Base-by-base conservation (phyloP, 2,113 vertebrate genomes). In the Monopterus albus region DNA sequence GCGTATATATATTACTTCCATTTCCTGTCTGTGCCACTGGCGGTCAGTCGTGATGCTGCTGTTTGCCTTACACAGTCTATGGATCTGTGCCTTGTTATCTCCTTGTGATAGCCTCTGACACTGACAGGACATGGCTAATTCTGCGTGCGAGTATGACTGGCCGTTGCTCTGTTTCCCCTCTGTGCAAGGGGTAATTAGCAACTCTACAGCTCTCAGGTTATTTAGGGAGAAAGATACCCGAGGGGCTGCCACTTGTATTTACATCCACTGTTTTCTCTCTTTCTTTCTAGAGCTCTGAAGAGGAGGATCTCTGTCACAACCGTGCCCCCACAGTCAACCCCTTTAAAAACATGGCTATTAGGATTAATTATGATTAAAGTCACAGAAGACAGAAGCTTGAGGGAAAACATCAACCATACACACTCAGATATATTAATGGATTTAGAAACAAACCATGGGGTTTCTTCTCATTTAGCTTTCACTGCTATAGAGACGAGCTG, bases 201-300 rank as follows among this genome's bases (percentile, higher is more conserved):
- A 90, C 83, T 86, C 84, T 83, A 83, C 87, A 79, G 77, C 82
- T 90, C 75, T 71, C 84, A 83, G 85, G 89, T 91, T 88, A 91
- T 92, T 90, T 87, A 86, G 75, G 82, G 88, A 91, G 87, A 81
- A 68, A 78, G 73, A 90, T 69, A 79, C 79, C 78, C 78, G 73
- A 83, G 75, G 86, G 82, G 68, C 82, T 87, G 85, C 81, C 90
- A 84, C 86, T 83, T 90, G 88, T 88, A 89, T 88, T 90, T 88
- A 81, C 53, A 33, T 90, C 84, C 60, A 18, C 69, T 81, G 70
- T 79, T 89, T 78, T 71, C 71, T 68, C 67, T 76, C 61, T 79
- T 50, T 72, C 76, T 80, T 60, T 78, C 68, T 13, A 38, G 11
- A 10, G 49, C 63, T 67, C 61, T 45, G 56, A 78, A 52, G 79